phyloP scores from a whole-genome alignment of 2,113 vertebrate genomes.

The Cyprinodon brontotheroides region DNA sequence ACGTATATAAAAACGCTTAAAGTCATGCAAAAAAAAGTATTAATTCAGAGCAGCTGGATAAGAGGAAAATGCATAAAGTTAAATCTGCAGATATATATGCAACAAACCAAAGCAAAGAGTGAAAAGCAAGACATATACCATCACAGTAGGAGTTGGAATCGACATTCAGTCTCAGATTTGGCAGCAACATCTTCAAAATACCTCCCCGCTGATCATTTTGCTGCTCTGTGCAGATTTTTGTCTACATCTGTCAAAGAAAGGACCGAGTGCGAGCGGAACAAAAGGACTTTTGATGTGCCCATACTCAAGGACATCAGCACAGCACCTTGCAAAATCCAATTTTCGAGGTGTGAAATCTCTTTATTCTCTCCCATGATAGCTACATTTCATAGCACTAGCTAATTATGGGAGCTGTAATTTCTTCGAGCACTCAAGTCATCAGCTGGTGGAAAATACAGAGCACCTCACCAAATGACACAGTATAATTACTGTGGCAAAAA shows the following conservation, averaged over 20 bases:
- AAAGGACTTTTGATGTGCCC: conserved; percentile 53
- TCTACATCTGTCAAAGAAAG: conserved; percentile 30
- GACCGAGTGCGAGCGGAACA: conserved; percentile 27
- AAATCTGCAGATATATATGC: neutral
- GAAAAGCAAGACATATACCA: neutral
- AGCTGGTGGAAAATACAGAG: conserved; percentile 54
- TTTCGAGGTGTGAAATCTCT: conserved; percentile 78
- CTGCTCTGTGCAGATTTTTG: conserved; percentile 51
- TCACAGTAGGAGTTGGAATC: neutral
- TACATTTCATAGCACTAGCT: conserved; percentile 77
- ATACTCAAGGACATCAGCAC: conserved; percentile 70
- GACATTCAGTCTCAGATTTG: conserved; percentile 48
- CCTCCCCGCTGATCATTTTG: conserved; percentile 52
- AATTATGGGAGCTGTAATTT: conserved; percentile 74
- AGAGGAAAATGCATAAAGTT: neutral
- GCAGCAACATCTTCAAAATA: conserved; percentile 45
- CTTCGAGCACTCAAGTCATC: conserved; percentile 66
- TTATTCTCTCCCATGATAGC: conserved; percentile 74
- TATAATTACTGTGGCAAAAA: conserved; percentile 60
- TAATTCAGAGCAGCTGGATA: too few relatives aligned
- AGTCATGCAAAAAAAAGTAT: too few relatives aligned
- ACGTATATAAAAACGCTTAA: too few relatives aligned
- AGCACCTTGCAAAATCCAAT: conserved; percentile 75
- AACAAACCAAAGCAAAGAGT: neutral
- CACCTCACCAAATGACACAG: conserved; percentile 55